Evolutionary conservation across 2,888 invertebrate genomes (phyloP), one percentile per base, ranked within the genome.

Genomic region (Hyles lineata): DNA sequence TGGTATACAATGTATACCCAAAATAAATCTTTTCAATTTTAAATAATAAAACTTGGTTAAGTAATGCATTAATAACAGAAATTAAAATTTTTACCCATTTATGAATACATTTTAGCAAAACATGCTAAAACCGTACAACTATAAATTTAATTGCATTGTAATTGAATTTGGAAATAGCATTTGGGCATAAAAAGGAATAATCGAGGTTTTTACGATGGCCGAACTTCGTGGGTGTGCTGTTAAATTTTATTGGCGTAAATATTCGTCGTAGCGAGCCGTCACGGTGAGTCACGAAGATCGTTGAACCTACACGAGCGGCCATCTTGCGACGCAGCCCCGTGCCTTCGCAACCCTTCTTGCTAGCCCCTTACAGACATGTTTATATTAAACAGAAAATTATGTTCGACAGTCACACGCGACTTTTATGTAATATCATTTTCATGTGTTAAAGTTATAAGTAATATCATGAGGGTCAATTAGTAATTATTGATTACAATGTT

Each of bases 271-370:
- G 87, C 83, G 76, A 88, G 85, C 76, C 86, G 78, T 83, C 75
- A 76, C 79, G 79, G 85, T 92, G 92, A 93, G 85, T 93, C 92
- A 92, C 85, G 82, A 81, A 85, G 92, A 85, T 83, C 92, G 82
- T 89, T 92, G 91, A 92, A 89, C 93, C 84, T 79, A 78, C 78
- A 76, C 80, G 81, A 75, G 67, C 85, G 78, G 87, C 88, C 89
- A 89, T 89, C 85, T 89, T 90, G 86, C 78, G 78, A 75, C 77
- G 71, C 80, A 85, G 87, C 83, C 80, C 80, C 83, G 78, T 83
- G 79, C 84, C 84, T 83, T 83, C 82, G 73, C 74, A 70, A 79
- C 76, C 82, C 82, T 81, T 77, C 79, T 76, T 59, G 35, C 23
- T 23, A 35, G 35, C 43, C 71, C 71, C 55, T 55, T n/a, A 58